Base-by-base conservation (phyloP, 1,140 invertebrate genomes). In the Leptopilina boulardi region DNA sequence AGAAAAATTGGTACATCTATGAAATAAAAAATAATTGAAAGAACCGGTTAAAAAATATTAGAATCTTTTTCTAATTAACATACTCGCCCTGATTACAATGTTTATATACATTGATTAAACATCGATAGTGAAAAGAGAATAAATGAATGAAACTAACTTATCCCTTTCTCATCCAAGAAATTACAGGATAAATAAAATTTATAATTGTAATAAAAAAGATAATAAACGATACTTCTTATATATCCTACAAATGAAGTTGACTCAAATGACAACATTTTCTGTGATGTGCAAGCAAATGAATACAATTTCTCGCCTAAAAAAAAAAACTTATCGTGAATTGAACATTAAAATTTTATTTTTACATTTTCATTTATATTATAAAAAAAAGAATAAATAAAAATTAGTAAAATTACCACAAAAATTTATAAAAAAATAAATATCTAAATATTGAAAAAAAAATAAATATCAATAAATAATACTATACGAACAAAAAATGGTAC, bases 121-220 rank as follows among this genome's bases (percentile, higher is more conserved):
- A 18, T 51, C 18, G 18, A 18, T 18, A n/a, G 15, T 15, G 18
- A 18, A 51, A n/a, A 21, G 59, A 18, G n/a, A 19, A 47, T 23
- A 56, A 26, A 72, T 54, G 21, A 70, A 56, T 51, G 15, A 71
- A 71, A 41, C 71, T 18, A 26, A 47, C 51, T 56, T 73, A 23
- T 74, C 44, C 38, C 26, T 78, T 78, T 51, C 47, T 66, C 23
- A 30, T 15, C 11, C 26, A 15, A 30, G 59, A 66, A n/a, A 26
- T 30, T 13, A 30, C 23, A 34, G 59, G n/a, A 30, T 30, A 66
- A 34, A 23, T 66, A n/a, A 30, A 66, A 66, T 66, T 66, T 66
- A 66, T 66, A 26, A n/a, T 66, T 5, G 15, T 66, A 30, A 66
- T 66, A 66, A 66, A 66, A 66, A 3, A 30, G 21, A n/a, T 30